Evolutionary conservation across 2,888 invertebrate genomes (phyloP), one percentile per base, ranked within the genome.

Genomic region (Blastobasis lacticolella): DNA sequence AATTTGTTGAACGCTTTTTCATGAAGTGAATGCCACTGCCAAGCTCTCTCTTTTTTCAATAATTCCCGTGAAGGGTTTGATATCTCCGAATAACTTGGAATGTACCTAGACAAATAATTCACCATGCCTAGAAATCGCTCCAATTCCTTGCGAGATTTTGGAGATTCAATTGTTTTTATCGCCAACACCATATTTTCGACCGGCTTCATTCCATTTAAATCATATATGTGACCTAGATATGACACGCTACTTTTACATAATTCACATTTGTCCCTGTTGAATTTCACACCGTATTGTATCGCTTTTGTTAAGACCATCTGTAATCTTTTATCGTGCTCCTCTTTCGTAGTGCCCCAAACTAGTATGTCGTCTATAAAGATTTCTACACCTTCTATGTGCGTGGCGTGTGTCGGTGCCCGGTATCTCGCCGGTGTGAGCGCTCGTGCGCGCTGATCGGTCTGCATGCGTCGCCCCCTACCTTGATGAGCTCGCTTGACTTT

Each of bases 271-370:
- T 44, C 10, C 36, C 49, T 52, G 43, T 52, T 52, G 9, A 52
- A 52, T 10, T 52, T 52, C 9, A 52, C 49, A 5, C 54, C 54
- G 41, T 49, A 41, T 9, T 41, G 41, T 38, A 40, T 48, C 4
- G 51, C 54, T 6, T 46, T 38, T 10, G 37, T 37, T n/a, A 49
- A 37, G 5, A 57, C 50, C n/a, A 45, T 37, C 7, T 37, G 40
- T 8, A 55, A n/a, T n/a, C 56, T 41, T 4, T 40, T 43, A 47
- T 57, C 55, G n/a, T 57, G 57, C 38, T 55, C 52, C 36, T 48
- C 36, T n/a, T 49, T 48, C 3, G 51, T 53, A 5, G 41, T 45
- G 5, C 53, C 55, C 38, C 47, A 53, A 4, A 54, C 43, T 38
- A 53, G 8, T 8, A 53, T 5, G 47, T 55, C 53, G 41, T 58